Evolutionary conservation across 1,140 invertebrate genomes (phyloP).

Genomic region (Drosophila quadrilineata): DNA sequence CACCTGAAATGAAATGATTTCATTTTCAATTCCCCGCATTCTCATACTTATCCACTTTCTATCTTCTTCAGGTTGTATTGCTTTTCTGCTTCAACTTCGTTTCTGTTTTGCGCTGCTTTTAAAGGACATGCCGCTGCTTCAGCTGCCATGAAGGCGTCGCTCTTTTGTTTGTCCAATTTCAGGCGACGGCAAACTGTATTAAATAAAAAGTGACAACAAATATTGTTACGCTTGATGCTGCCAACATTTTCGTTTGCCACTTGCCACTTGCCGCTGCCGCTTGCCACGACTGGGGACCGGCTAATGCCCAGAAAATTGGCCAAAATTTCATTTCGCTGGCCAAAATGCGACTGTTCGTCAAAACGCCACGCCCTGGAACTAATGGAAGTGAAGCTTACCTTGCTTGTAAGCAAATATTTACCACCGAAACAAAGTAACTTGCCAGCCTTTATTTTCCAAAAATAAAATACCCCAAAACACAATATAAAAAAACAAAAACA

Average conservation of each 20-base stretch:
- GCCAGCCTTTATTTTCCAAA: constrained; percentile 21
- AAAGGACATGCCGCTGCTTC: constrained; percentile 15
- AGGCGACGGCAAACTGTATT: constrained; percentile 53
- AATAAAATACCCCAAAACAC: no score
- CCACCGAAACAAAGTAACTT: constrained; percentile 65
- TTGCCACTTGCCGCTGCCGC: neutral
- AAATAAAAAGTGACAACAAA: constrained; percentile 75
- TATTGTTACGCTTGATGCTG: constrained; percentile 57
- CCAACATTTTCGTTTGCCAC: constrained; percentile 5
- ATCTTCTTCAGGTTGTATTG: no score
- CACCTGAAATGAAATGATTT: constrained; percentile 76
- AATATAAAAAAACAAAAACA: no score
- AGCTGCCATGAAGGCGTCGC: neutral
- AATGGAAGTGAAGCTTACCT: constrained; percentile 76
- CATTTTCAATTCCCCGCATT: no score
- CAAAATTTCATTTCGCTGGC: constrained; percentile 67
- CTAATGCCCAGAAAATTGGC: constrained; percentile 76
- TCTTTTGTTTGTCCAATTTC: constrained; percentile 38
- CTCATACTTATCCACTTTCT: no score
- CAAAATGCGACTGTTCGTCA: constrained; percentile 22
- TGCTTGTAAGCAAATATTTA: constrained; percentile 76
- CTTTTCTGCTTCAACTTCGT: no score
- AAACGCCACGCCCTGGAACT: constrained; percentile 46
- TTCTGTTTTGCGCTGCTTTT: no score
- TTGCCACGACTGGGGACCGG: no score